Evolutionary conservation across 2,113 vertebrate species (phyloP).

Genomic region (Phaethornis superciliosus): DNA sequence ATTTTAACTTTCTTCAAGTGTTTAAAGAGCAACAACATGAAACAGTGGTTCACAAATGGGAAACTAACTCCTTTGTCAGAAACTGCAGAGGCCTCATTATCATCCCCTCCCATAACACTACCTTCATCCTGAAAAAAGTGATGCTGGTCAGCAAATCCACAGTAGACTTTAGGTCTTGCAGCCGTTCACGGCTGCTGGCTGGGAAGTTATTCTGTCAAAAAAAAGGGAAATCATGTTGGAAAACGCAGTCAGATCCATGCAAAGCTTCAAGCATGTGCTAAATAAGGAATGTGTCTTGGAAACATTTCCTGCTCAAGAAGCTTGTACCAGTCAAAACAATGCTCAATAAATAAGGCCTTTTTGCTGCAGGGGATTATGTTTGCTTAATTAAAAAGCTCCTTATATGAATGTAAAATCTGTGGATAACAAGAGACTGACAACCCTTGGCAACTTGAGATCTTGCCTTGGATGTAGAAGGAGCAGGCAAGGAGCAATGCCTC

Average conservation of each 20-base stretch:
- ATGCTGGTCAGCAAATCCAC: conserved; percentile 98
- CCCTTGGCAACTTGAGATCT: background rate
- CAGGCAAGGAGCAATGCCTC: background rate
- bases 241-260: conserved; percentile 14
- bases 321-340: conserved; percentile 60
- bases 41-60: background rate
- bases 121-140: conserved; percentile 99
- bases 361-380: conserved; percentile 19
- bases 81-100: background rate
- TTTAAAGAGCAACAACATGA: background rate
- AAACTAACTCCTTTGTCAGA: background rate
- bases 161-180: conserved; percentile 96
- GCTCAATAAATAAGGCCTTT: conserved; percentile 47
- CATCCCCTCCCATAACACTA: conserved; percentile 46
- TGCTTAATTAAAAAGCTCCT: conserved; percentile 47
- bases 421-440: background rate
- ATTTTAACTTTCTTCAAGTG: background rate
- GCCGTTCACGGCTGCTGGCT: conserved; percentile 90
- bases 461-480: background rate
- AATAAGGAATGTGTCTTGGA: conserved; percentile 46
- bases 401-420: background rate
- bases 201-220: conserved; percentile 93
- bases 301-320: conserved; percentile 11
- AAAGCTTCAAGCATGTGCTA: background rate
- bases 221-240: conserved; percentile 48